These are phyloP conservation scores for Actinemys pallida DNA, from an alignment of 2,113 vertebrate species.

Conservation along the genomic window DNA sequence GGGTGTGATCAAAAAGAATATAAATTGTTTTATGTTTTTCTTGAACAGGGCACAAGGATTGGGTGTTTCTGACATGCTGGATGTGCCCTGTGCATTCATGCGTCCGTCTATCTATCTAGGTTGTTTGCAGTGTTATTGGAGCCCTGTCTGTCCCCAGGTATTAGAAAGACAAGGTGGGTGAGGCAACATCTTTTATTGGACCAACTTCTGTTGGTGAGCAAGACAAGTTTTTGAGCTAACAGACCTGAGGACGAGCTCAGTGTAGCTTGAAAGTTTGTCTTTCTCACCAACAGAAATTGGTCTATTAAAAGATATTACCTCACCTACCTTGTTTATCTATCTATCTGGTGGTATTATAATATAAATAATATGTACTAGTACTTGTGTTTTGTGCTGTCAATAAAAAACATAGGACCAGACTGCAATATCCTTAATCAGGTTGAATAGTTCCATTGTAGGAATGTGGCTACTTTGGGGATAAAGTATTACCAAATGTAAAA, in stretches of 20 bases:
- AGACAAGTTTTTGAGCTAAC: not conserved
- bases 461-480: too few species aligned
- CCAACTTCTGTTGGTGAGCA: rapidly evolving
- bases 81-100: not conserved
- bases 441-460: too few species aligned
- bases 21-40: not conserved
- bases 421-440: too few species aligned
- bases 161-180: not conserved
- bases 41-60: not conserved
- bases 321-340: rapidly evolving
- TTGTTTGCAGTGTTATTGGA: too few species aligned
- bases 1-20: not conserved
- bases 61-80: not conserved
- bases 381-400: too few species aligned
- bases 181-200: rapidly evolving
- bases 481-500: too few species aligned
- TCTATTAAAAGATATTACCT: not conserved
- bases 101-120: not conserved
- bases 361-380: not conserved
- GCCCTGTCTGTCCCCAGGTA: not conserved
- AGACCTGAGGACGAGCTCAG: not conserved
- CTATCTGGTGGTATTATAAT: too few species aligned
- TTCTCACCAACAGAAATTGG: not conserved
- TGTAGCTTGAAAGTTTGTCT: not conserved
- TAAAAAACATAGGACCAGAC: too few species aligned